A percentile compares a stretch with the other conserved stretches of the same genome.
phyloP scores from a whole-genome alignment of 2,113 vertebrate species.

The Esox niger region DNA sequence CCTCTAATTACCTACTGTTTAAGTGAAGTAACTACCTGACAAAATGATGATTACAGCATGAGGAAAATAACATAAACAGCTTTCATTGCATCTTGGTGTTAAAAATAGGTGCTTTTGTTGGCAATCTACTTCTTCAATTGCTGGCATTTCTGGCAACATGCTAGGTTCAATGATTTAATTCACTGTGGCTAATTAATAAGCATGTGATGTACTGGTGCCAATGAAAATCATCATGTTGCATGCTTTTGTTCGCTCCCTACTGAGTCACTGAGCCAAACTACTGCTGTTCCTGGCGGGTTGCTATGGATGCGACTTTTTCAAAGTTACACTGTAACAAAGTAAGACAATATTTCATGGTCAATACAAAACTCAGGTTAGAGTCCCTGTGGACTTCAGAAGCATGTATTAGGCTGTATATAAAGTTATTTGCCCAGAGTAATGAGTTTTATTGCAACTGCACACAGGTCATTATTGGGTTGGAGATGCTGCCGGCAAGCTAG shows the following conservation, averaged over 20 bases:
- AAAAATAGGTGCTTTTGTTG: constrained; percentile 3
- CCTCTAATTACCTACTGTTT: constrained; percentile 11
- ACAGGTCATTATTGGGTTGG: constrained; percentile 54
- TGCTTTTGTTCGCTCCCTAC: constrained; percentile 47
- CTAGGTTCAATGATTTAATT: constrained; percentile 62
- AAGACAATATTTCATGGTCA: constrained; percentile 79
- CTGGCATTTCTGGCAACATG: constrained; percentile 37
- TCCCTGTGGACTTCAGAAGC: constrained; percentile 58
- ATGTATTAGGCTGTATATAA: constrained; percentile 62
- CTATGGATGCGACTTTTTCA: constrained; percentile 58
- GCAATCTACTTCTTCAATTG: constrained; percentile 6
- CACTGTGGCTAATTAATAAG: constrained; percentile 67
- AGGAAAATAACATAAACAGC: constrained; percentile 11
- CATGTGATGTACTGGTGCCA: constrained; percentile 61
- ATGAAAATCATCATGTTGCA: constrained; percentile 66
- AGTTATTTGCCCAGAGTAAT: constrained; percentile 74
- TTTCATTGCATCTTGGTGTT: neutral
- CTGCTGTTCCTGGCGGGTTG: constrained; percentile 11
- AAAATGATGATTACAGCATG: constrained; percentile 10
- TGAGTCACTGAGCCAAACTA: constrained; percentile 14
- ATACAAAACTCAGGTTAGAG: constrained; percentile 64
- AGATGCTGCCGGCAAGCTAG: constrained; percentile 55
- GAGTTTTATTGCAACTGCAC: constrained; percentile 62
- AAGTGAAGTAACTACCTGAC: constrained; percentile 20
- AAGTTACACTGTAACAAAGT: constrained; percentile 63